phyloP scores from a whole-genome alignment of 2,113 vertebrate species.

The Xyliphius kryptos region DNA sequence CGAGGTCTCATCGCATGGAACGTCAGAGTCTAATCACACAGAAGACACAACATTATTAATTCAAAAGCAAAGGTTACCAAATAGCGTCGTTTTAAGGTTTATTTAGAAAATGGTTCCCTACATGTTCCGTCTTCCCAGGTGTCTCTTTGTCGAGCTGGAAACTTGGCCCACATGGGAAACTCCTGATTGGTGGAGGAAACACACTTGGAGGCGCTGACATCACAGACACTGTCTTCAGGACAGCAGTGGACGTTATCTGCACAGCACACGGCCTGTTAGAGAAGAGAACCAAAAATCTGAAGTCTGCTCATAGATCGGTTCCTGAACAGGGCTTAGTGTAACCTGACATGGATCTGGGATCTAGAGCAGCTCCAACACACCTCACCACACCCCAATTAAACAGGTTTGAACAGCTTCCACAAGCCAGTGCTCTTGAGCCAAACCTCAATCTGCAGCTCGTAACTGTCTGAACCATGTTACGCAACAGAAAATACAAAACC shows the following conservation, averaged over 20 bases:
- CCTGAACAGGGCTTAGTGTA: too few species aligned
- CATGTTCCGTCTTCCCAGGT: constrained; percentile 52
- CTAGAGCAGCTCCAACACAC: too few species aligned
- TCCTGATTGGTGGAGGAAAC: constrained; percentile 40
- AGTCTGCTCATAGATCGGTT: too few species aligned
- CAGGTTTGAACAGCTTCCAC: too few species aligned
- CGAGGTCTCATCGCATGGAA: constrained; percentile 27
- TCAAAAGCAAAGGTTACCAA: neutral
- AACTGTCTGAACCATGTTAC: too few species aligned
- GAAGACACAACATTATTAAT: too few species aligned
- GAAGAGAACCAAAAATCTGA: too few species aligned
- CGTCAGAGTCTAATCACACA: constrained; percentile 8
- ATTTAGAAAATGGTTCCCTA: constrained; percentile 28
- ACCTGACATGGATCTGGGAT: too few species aligned
- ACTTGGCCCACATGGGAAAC: constrained; percentile 61
- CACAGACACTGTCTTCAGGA: constrained; percentile 55
- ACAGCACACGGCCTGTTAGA: neutral
- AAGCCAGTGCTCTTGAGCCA: constrained; percentile 36
- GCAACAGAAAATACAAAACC: too few species aligned
- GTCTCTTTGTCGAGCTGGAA: constrained; percentile 53
- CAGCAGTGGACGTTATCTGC: constrained; percentile 64
- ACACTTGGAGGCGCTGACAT: constrained; percentile 49
- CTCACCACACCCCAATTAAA: too few species aligned
- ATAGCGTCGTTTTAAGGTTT: constrained; percentile 43
- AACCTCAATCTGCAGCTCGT: constrained; percentile 50